These are phyloP conservation scores for Desmophyllum pertusum DNA, from an alignment of 92 coral and sea anemone genomes.

Conservation along the genomic window DNA sequence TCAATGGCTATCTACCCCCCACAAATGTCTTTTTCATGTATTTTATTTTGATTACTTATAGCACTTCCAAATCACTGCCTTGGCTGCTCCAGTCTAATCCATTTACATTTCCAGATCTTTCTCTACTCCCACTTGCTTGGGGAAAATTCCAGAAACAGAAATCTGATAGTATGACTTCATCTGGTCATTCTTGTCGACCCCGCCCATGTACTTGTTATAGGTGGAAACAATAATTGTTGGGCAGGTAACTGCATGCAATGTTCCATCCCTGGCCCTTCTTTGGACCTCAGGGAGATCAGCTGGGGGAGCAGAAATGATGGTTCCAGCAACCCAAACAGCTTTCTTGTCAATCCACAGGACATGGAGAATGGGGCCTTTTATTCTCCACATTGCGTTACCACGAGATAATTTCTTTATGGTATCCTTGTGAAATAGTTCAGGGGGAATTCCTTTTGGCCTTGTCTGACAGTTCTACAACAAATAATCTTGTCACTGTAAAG, in stretches of 20 bases:
- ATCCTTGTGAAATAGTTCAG: constrained; percentile 15
- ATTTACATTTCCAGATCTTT: no score
- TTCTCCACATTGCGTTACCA: neutral
- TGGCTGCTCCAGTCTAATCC: no score
- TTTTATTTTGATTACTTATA: no score
- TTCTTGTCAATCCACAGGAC: constrained; percentile 20
- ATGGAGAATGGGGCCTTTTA: constrained; percentile 14
- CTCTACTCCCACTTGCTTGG: no score
- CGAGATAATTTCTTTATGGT: neutral
- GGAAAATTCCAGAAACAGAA: constrained; percentile 12
- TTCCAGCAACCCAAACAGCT: constrained; percentile 14
- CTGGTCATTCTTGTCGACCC: constrained; percentile 50
- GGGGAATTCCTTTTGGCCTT: constrained; percentile 36
- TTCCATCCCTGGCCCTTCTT: constrained; percentile 34
- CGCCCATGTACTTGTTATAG: constrained; percentile 46
- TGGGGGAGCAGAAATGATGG: neutral
- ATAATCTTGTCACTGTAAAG: constrained; percentile 30
- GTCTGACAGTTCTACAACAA: constrained; percentile 45
- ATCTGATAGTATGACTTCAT: constrained; percentile 34
- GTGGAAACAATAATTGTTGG: constrained; percentile 12
- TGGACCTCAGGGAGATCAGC: constrained; percentile 28
- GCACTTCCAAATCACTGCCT: no score
- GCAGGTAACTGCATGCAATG: constrained; percentile 12
- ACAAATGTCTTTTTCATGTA: no score
- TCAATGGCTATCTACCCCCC: no score